Percentiles rank a stretch among this genome's conserved stretches.
phyloP scores from a whole-genome alignment of 2,113 vertebrate genomes.

The Blennius ocellaris region DNA sequence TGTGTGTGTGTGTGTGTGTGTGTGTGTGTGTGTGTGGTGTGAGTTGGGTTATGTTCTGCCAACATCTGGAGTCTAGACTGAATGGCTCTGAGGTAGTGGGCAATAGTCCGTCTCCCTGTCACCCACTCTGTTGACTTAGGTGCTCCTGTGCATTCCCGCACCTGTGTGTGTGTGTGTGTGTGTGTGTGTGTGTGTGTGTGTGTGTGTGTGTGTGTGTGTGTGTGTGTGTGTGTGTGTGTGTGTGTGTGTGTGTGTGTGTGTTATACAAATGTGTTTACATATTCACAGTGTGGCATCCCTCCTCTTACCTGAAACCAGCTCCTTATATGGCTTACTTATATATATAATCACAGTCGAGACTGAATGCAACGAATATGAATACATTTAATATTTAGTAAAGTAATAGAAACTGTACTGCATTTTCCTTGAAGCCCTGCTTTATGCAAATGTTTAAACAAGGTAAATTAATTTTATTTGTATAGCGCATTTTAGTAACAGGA shows the following conservation, averaged over 20 bases:
- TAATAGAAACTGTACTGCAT: too few species aligned
- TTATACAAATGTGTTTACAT: too few species aligned
- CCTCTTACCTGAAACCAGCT: background rate
- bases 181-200: constrained; percentile 15
- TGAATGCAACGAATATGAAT: too few species aligned
- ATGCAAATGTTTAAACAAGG: too few species aligned
- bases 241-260: background rate
- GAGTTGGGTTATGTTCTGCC: constrained; percentile 58
- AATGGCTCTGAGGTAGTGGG: constrained; percentile 79
- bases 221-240: background rate
- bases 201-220: constrained; percentile 2
- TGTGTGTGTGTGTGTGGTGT: constrained; percentile 28
- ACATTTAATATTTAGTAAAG: too few species aligned
- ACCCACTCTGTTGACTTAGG: constrained; percentile 59
- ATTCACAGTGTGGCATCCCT: background rate
- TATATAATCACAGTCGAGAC: too few species aligned
- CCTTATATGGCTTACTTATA: background rate
- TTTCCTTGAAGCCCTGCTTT: too few species aligned
- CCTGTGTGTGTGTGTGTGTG: constrained; percentile 11
- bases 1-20: constrained; percentile 5
- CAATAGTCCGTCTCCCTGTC: constrained; percentile 67
- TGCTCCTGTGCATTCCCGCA: constrained; percentile 20
- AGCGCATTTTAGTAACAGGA: too few species aligned
- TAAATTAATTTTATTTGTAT: too few species aligned
- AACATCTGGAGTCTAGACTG: constrained; percentile 93